phyloP scores from a whole-genome alignment of 2,888 invertebrate species.

The Polymixis lichenea region DNA sequence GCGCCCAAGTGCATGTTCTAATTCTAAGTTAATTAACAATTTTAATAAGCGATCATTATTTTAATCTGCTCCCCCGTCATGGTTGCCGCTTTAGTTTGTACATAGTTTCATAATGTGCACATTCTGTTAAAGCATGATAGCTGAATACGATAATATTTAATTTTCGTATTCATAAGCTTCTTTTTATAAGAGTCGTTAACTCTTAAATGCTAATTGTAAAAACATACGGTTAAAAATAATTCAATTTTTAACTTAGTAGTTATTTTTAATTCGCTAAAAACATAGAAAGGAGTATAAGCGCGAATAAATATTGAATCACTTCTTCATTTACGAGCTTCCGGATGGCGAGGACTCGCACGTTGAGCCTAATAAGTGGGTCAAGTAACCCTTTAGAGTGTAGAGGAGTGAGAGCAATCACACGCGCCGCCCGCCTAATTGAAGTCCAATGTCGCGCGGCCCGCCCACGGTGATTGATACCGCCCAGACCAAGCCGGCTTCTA shows the following conservation, averaged over 20 bases:
- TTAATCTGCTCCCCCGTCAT: constrained; percentile 80
- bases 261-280: constrained; percentile 31
- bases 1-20: constrained; percentile 62
- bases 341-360: constrained; percentile 79
- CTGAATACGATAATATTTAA: constrained; percentile 68
- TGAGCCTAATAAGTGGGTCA: constrained; percentile 87
- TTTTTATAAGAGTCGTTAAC: constrained; percentile 55
- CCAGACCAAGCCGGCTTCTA: constrained; percentile 84
- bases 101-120: constrained; percentile 70
- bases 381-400: constrained; percentile 87
- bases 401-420: constrained; percentile 88
- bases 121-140: constrained; percentile 68
- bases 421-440: constrained; percentile 90
- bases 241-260: constrained; percentile 27
- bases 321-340: constrained; percentile 79
- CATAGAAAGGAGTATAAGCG: constrained; percentile 38
- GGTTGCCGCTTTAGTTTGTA: constrained; percentile 79
- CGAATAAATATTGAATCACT: constrained; percentile 78
- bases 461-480: constrained; percentile 89
- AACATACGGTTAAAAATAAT: constrained; percentile 33
- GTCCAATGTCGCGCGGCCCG: constrained; percentile 89
- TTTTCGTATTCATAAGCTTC: constrained; percentile 64
- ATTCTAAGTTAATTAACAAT: constrained; percentile 79
- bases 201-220: constrained; percentile 36
- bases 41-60: constrained; percentile 82